phyloP scores from a whole-genome alignment of 2,113 vertebrate genomes.

The Macquaria ambigua region DNA sequence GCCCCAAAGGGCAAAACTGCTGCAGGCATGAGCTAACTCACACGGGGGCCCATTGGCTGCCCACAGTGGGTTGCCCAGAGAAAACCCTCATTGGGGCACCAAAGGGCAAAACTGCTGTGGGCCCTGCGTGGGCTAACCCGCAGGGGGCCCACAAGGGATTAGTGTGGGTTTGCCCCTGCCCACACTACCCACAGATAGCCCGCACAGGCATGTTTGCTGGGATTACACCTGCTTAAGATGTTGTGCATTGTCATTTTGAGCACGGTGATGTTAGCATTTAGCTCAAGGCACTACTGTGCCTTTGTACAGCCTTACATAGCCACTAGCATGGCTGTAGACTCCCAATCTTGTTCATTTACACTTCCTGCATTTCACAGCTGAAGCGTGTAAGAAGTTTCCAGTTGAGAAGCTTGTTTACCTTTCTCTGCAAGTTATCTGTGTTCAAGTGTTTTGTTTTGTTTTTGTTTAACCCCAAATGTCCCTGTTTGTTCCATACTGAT shows the following conservation, averaged over 20 bases:
- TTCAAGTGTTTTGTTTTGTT: neutral
- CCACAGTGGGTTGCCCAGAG: too few species aligned
- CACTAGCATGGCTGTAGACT: too few species aligned
- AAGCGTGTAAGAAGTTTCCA: neutral
- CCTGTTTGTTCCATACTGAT: neutral
- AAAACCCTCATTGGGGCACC: too few species aligned
- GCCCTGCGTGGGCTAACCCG: too few species aligned
- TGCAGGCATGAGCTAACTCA: too few species aligned
- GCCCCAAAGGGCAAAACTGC: too few species aligned
- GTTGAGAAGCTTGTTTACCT: neutral
- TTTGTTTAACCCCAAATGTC: neutral
- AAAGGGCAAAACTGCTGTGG: too few species aligned
- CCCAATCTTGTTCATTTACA: neutral
- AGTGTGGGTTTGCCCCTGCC: neutral
- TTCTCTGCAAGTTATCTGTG: neutral
- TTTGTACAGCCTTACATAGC: too few species aligned
- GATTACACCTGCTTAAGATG: neutral
- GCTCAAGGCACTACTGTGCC: too few species aligned
- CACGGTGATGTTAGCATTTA: neutral
- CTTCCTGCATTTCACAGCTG: constrained; percentile 12
- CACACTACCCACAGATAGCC: neutral
- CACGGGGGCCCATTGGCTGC: too few species aligned
- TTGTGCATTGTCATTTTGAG: neutral
- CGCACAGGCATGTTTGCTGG: neutral
- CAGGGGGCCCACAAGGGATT: neutral